Base-by-base conservation (phyloP, 2,888 invertebrate species). In the Homarus gammarus region DNA sequence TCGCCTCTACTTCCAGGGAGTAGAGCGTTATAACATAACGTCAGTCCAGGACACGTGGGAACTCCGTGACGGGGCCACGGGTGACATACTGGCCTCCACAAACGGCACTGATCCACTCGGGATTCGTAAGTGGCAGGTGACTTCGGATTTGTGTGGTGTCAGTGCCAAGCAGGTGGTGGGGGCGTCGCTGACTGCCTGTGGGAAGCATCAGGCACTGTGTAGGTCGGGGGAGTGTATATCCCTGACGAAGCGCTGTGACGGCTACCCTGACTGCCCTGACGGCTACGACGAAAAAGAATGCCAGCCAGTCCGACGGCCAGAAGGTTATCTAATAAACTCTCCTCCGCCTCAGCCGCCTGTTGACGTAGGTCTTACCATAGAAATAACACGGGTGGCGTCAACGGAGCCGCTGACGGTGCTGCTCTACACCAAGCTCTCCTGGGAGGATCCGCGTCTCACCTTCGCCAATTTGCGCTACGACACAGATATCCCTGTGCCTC, bases 281-380 rank as follows among this genome's bases (percentile, higher is more conserved):
- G 87, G 87, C 44, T 87, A 75, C 38, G 87, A 87, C 73, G 87
- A 87, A 40, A 75, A 82, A 36, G 75, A 75, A 1, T 87, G 87
- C 64, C 44, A 87, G 33, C 87, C 87, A 31, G 82, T 87, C n/a
- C 73, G 87, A n/a, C 38, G 49, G n/a, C 75, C 87, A 38, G n/a
- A 5, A 27, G 75, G 44, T 64, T 87, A 87, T 49, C 51, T 87
- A 22, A 31, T 68, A 6, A 77, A 64, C 36, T 51, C 87, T 8
- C 87, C 87, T 18, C 87, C 87, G 12, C 85, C 85, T 18, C 6
- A 61, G 36, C 82, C 87, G 27, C 82, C 87, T n/a, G 70, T 75
- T 18, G 64, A 38, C 1, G 31, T 87, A 6, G 38, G 44, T 27
- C 61, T 87, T 8, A 68, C 44, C 73, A 75, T 87, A 2, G 64